These are phyloP conservation scores for Oryzias javanicus DNA, from an alignment of 2,113 vertebrate species.

Conservation along the genomic window DNA sequence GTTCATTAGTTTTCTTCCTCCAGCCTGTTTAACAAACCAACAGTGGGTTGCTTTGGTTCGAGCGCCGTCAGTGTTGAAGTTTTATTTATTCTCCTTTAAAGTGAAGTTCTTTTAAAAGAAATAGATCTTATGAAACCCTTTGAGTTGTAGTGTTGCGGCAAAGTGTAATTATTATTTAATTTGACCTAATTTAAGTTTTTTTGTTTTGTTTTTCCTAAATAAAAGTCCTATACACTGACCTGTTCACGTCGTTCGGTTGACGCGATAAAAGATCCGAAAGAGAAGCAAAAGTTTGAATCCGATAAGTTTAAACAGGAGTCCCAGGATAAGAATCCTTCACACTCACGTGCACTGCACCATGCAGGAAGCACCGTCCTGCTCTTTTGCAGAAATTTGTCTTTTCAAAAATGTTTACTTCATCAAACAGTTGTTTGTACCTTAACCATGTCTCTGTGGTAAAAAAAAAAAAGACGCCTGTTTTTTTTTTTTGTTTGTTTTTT, in stretches of 20 bases:
- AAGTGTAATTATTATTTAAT: slow-evolving; percentile 18
- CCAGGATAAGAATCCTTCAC: slow-evolving; percentile 62
- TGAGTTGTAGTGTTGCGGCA: neutral
- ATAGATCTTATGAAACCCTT: neutral
- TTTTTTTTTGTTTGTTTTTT: slow-evolving; percentile 30
- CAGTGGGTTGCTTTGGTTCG: slow-evolving; percentile 29
- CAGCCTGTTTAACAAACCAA: slow-evolving; percentile 2
- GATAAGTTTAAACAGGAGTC: slow-evolving; percentile 46
- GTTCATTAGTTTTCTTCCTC: slow-evolving; percentile 17
- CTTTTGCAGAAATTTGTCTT: slow-evolving; percentile 31
- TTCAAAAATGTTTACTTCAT: slow-evolving; percentile 17
- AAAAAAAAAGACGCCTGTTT: slow-evolving; percentile 42
- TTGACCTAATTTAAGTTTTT: slow-evolving; percentile 14
- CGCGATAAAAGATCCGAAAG: slow-evolving; percentile 8
- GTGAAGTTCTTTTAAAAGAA: neutral
- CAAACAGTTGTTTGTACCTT: slow-evolving; percentile 44
- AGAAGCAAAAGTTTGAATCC: slow-evolving; percentile 1
- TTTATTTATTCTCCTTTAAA: neutral
- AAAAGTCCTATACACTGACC: slow-evolving; percentile 31
- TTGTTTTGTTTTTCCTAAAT: neutral
- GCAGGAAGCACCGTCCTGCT: slow-evolving; percentile 56
- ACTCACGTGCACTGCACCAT: slow-evolving; percentile 50
- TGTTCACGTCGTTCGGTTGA: neutral
- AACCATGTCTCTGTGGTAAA: slow-evolving; percentile 55
- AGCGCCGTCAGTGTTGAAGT: slow-evolving; percentile 2